Conservation (phyloP, 2,797 vertebrate genomes). For the Cyprinella venusta region DNA sequence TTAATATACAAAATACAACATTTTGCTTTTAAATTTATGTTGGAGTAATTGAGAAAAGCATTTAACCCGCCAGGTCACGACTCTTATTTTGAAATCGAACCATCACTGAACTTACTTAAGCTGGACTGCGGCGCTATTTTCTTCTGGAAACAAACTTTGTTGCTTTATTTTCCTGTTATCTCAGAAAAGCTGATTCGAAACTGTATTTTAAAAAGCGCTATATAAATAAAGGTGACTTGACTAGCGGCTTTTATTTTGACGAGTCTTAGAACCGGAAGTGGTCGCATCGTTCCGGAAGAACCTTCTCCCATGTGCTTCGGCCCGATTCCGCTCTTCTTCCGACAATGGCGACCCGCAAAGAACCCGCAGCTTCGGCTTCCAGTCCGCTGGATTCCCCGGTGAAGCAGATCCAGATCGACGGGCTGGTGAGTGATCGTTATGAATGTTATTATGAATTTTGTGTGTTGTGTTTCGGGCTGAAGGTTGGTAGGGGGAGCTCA, state of each 20-base stretch:
- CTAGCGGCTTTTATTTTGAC: constrained; percentile 26
- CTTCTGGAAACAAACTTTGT: too few relatives aligned
- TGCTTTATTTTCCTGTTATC: too few relatives aligned
- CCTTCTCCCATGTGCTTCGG: background rate
- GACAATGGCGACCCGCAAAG: constrained; percentile 69
- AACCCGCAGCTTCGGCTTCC: constrained; percentile 39
- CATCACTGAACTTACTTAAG: too few relatives aligned
- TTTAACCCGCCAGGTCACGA: too few relatives aligned
- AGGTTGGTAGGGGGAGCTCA: background rate
- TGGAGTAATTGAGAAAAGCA: fast-evolving
- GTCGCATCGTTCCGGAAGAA: background rate
- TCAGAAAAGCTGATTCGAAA: too few relatives aligned
- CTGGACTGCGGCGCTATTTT: too few relatives aligned
- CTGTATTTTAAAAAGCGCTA: too few relatives aligned
- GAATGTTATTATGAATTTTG: background rate
- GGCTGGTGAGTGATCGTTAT: constrained; percentile 68
- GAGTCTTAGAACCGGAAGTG: background rate
- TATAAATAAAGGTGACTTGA: too few relatives aligned
- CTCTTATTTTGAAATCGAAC: too few relatives aligned
- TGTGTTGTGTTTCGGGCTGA: background rate
- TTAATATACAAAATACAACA: background rate
- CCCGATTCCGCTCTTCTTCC: background rate
- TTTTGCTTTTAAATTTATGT: background rate
- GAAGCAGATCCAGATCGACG: constrained; percentile 79
- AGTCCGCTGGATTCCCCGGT: constrained; percentile 74